phyloP scores from a whole-genome alignment of 2,888 invertebrate species.

The Pyrrhosoma nymphula region DNA sequence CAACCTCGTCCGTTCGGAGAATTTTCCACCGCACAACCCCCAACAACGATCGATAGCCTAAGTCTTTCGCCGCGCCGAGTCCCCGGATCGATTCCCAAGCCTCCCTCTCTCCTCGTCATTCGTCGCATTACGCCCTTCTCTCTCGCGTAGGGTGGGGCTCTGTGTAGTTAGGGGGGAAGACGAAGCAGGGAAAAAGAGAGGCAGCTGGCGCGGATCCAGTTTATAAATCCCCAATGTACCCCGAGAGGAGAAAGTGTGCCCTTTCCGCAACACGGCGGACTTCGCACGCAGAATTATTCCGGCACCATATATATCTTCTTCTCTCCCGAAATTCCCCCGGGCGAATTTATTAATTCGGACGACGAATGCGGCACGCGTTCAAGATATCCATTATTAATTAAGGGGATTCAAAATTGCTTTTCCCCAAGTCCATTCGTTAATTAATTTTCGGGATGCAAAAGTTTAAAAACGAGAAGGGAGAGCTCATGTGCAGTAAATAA shows the following conservation, averaged over 20 bases:
- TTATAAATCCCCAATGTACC: constrained; percentile 8
- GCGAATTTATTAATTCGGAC: not conserved
- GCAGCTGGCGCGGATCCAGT: not conserved
- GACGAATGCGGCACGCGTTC: not conserved
- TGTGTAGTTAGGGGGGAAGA: not conserved
- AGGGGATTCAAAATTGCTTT: not conserved
- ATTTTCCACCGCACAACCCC: not conserved
- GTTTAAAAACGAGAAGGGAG: not conserved
- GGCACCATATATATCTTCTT: too few species aligned
- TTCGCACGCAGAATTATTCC: not conserved
- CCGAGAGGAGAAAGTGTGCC: not conserved
- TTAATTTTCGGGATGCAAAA: not conserved
- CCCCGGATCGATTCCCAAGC: not conserved
- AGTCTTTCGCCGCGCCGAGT: not conserved
- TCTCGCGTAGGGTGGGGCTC: not conserved
- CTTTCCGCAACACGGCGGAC: not conserved
- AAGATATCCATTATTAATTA: not conserved
- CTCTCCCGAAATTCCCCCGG: not conserved
- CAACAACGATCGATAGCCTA: too few species aligned
- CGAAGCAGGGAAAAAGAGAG: not conserved
- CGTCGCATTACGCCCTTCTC: not conserved
- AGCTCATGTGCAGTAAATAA: too few species aligned
- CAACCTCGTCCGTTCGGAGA: not conserved
- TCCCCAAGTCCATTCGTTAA: not conserved
- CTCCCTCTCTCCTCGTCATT: not conserved